Evolutionary conservation across 2,888 invertebrate genomes (phyloP).

Genomic region (Calameuta filiformis): DNA sequence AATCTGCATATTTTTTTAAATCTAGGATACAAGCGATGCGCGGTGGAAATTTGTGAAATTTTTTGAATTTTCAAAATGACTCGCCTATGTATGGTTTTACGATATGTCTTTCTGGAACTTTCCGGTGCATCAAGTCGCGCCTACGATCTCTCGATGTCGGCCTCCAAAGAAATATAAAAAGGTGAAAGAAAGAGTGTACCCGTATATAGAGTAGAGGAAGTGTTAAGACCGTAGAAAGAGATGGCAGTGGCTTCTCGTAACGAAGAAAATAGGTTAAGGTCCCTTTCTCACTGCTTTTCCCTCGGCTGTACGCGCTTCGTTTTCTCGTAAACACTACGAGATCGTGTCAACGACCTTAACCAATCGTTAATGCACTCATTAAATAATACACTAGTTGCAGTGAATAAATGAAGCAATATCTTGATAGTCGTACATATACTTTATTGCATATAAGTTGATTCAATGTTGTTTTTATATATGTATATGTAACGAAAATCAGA

Average conservation of each 20-base stretch:
- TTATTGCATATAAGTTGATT: not conserved
- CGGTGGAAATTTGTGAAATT: not conserved
- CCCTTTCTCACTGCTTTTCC: constrained; percentile 1
- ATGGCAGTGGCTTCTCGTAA: not conserved
- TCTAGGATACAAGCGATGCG: not conserved
- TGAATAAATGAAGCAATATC: not conserved
- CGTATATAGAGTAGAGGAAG: not conserved
- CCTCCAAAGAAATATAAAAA: not conserved
- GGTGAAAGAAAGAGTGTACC: not conserved
- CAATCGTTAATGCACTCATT: not conserved
- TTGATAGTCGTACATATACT: not conserved
- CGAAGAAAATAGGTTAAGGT: constrained; percentile 6
- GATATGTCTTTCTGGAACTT: not conserved
- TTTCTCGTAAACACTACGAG: constrained; percentile 3
- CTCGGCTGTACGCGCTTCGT: not conserved
- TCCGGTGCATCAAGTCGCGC: not conserved
- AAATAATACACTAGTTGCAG: not conserved
- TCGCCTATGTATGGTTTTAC: not conserved
- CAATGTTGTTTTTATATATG: too few relatives aligned
- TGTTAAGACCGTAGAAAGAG: not conserved
- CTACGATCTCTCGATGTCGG: not conserved
- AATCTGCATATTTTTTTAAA: too few relatives aligned
- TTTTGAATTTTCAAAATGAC: not conserved
- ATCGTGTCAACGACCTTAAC: not conserved
- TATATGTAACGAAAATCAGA: too few relatives aligned